Percentiles rank a stretch among this genome's conserved stretches.
These are phyloP conservation scores for Sturnira hondurensis DNA, from an alignment of 2,113 vertebrate species.

Conservation along the genomic window DNA sequence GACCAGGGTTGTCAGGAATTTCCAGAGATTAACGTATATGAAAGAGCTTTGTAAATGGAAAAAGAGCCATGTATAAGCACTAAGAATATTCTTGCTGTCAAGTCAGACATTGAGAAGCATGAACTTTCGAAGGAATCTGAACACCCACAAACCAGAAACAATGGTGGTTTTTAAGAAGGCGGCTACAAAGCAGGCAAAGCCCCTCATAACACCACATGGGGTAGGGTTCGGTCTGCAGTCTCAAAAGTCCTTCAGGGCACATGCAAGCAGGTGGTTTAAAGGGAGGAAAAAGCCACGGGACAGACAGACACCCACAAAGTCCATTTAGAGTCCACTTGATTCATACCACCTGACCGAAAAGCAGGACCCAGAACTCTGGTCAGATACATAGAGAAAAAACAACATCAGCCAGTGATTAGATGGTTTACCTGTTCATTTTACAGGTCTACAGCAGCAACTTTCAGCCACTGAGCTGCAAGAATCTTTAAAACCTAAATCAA, in stretches of 20 bases:
- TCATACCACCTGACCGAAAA: constrained; percentile 7
- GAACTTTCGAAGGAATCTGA: constrained; percentile 66
- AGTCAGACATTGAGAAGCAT: constrained; percentile 43
- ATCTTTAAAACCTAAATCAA: not conserved
- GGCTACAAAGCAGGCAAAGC: not conserved
- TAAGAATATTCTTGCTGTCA: constrained; percentile 27
- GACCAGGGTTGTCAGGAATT: constrained; percentile 24
- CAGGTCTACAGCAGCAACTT: not conserved
- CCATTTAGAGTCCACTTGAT: not conserved
- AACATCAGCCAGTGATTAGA: not conserved
- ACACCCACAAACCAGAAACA: constrained; percentile 35
- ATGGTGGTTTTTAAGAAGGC: constrained; percentile 53
- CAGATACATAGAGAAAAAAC: not conserved
- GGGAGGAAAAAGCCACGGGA: constrained; percentile 2
- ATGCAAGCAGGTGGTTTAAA: constrained; percentile 18
- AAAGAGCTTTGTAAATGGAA: constrained; percentile 29
- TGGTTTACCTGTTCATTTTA: not conserved
- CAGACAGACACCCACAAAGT: not conserved
- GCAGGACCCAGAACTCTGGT: not conserved
- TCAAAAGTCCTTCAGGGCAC: not conserved
- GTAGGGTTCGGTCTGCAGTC: not conserved
- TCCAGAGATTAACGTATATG: constrained; percentile 31
- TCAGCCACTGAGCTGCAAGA: not conserved
- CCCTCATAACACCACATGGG: constrained; percentile 21
- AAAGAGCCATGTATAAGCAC: constrained; percentile 10